Base-by-base conservation (phyloP, 1,140 invertebrate species). In the Periplaneta americana region DNA sequence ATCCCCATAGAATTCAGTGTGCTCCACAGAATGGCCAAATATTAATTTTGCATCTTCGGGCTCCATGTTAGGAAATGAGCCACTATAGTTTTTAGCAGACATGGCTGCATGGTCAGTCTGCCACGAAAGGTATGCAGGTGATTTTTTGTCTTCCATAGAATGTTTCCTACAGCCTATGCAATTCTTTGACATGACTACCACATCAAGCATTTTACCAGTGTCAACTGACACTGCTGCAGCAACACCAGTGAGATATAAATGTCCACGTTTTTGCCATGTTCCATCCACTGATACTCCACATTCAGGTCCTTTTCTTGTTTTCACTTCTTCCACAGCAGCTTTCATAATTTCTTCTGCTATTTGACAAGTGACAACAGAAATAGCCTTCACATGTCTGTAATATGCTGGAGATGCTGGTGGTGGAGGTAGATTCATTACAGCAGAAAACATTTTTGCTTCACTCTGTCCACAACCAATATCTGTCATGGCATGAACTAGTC, bases 251-350 rank as follows among this genome's bases (percentile, higher is more conserved):
- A 77, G 39, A 28, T 81, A 82, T n/a, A 75, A 76, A 77, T 48
- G 48, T 35, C 83, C 83, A 31, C 81, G 37, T 31, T 79, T 82
- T 36, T 83, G 83, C 81, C 83, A 83, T 22, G 81, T 76, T 18
- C 82, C 83, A 78, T 83, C 83, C 39, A 83, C n/a, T 34, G 83
- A 74, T n/a, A 82, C 78, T 57, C 80, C n/a, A 74, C 81, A 39
- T 66, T 84, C 80, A 17, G 34, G 78, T 34, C 39, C 78, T 32
- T 77, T 75, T 77, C 81, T 83, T 5, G 32, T 22, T n/a, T 79
- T 74, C 31, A 35, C 76, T 34, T 78, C 76, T 15, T 78, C 28
- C 31, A 34, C 76, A 78, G 76, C 76, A 32, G n/a, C 34, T 22
- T 78, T 31, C 76, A 78, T 78, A 33, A 22, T 81, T 35, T 75